Percentiles rank a stretch among this genome's conserved stretches.
Conservation (phyloP, 2,888 invertebrate species). For the Campoletis raptor region DNA sequence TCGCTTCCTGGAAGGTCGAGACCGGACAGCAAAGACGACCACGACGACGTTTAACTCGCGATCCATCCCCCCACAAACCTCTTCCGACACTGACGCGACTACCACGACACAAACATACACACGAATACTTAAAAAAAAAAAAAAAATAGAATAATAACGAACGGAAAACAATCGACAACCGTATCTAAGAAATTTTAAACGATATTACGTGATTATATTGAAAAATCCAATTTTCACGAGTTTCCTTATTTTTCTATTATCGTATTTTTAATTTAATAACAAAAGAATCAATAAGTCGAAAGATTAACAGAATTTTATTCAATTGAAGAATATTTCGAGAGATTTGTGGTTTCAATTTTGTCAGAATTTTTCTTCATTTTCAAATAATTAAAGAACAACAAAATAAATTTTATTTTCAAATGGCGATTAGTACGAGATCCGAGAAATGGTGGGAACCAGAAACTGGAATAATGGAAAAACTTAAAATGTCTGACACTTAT, state of each 20-base stretch:
- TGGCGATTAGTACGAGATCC: neutral
- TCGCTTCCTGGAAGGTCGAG: slow-evolving; percentile 66
- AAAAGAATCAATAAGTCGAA: neutral
- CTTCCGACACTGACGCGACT: slow-evolving; percentile 39
- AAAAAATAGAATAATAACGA: neutral
- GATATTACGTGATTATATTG: neutral
- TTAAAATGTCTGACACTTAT: neutral
- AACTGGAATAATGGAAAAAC: neutral
- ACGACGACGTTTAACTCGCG: slow-evolving; percentile 33
- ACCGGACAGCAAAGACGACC: slow-evolving; percentile 49
- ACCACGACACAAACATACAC: neutral
- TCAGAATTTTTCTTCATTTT: neutral
- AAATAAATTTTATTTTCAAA: neutral
- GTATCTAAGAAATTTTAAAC: neutral
- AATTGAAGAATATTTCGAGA: neutral
- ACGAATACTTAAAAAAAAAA: neutral
- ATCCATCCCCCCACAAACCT: slow-evolving; percentile 32
- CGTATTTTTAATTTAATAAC: neutral
- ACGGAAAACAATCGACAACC: neutral
- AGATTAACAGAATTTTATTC: neutral
- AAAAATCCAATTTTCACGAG: neutral
- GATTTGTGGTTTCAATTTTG: neutral
- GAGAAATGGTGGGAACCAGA: neutral
- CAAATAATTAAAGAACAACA: neutral
- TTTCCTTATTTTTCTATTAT: neutral